Conservation (phyloP, 1,140 invertebrate species). For the Arion vulgaris region DNA sequence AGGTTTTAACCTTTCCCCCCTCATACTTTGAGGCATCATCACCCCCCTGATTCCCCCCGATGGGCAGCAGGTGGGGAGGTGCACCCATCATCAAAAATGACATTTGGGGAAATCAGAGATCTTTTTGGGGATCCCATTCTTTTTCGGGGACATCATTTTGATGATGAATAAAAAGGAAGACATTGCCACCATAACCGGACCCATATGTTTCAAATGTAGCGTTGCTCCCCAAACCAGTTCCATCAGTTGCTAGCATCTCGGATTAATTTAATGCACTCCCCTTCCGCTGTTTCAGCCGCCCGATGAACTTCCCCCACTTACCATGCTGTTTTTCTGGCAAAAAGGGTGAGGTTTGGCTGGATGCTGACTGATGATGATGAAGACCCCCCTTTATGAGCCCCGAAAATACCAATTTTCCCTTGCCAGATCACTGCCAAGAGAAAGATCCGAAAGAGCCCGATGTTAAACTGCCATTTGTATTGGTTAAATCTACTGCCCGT, state of each 20-base stretch:
- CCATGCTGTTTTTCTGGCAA: neutral
- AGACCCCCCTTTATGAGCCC: conserved; percentile 20
- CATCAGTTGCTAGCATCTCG: neutral
- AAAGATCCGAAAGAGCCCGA: neutral
- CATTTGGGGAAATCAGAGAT: conserved; percentile 22
- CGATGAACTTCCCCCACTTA: conserved; percentile 1
- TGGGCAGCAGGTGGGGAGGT: neutral
- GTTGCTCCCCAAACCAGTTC: conserved; percentile 3
- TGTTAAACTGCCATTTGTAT: neutral
- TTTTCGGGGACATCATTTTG: neutral
- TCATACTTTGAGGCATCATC: conserved; percentile 20
- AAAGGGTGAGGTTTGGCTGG: conserved; percentile 23
- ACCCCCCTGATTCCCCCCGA: conserved; percentile 7
- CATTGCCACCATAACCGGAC: conserved; percentile 2
- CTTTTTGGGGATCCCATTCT: conserved; percentile 31
- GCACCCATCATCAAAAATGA: conserved; percentile 28
- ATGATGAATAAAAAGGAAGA: conserved; percentile 12
- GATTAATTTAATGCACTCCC: conserved; percentile 27
- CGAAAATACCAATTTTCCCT: conserved; percentile 23
- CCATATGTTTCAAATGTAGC: conserved; percentile 28
- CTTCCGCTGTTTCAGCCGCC: conserved; percentile 8
- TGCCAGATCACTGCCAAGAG: conserved; percentile 12
- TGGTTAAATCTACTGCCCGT: neutral
- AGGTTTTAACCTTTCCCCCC: conserved; percentile 22
- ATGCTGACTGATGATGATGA: neutral